Evolutionary conservation across 2,113 vertebrate genomes (phyloP), one percentile per base, ranked within the genome.

Genomic region (Amblyopsis rosae): DNA sequence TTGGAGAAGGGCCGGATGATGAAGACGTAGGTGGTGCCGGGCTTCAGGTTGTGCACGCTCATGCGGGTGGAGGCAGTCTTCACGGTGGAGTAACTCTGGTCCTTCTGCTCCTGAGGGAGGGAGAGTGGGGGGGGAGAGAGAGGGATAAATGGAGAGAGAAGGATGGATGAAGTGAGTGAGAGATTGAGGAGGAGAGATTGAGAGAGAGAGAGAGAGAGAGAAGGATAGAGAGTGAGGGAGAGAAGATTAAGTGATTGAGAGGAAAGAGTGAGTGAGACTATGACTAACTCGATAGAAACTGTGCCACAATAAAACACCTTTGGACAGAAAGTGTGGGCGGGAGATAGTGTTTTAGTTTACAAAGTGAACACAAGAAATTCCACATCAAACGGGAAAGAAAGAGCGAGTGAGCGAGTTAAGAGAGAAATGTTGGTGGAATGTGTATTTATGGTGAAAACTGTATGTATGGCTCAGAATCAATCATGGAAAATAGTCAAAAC

Each of bases 51-150:
- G 88, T 94, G 93, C 84, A 99, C 91, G 0, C 94, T 96, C 89
- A 98, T 95, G 0, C 94, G 88, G 0, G 95, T 94, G 6, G 91
- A 85, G 1, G 94, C 89, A 0, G 97, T 98, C 88, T 96, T 98
- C 84, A 98, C 94, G 0, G 94, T 98, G 0, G 96, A 98, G 82
- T 98, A 98, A 19, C 93, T 95, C 77, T 96, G 95, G 79, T 98
- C 96, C 78, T 94, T 98, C 86, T 96, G 95, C 82, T 95, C 96
- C 97, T 99, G 88, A 0, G 35, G 62, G 57, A 48, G 45, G 59
- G 51, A 45, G 13, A 45, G 15, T 17, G 11, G 12, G 19, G 8
- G 32, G 6, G 12, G 26, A 72, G 12, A 26, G 53, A 49, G 15
- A 12, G 2, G 10, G 9, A 32, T 12, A 45, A 9, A 65, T 41